Evolutionary conservation across 1,140 invertebrate genomes (phyloP).

Genomic region (Ctenoplectra terminalis): DNA sequence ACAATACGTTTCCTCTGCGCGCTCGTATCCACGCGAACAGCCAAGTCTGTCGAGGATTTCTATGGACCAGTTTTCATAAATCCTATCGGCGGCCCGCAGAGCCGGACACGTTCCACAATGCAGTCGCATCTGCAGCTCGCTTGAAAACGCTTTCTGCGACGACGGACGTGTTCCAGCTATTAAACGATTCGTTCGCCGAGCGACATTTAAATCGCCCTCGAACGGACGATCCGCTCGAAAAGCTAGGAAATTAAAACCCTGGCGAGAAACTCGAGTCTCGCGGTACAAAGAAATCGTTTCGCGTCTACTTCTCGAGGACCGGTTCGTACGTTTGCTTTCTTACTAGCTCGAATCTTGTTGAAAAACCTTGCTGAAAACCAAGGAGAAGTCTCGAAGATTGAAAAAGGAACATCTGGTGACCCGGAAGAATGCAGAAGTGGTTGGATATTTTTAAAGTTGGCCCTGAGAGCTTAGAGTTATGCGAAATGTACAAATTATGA

Average conservation of each 20-base stretch:
- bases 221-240: not conserved
- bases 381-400: not conserved
- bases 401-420: not conserved
- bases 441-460: slow-evolving; percentile 14
- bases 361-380: not conserved
- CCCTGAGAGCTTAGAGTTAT: not conserved
- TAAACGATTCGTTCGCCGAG: slow-evolving; percentile 5
- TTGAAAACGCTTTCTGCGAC: not conserved
- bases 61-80: slow-evolving; percentile 73
- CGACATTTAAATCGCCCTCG: slow-evolving; percentile 26
- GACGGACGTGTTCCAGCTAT: not conserved
- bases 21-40: slow-evolving; percentile 18
- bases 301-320: not conserved
- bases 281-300: not conserved
- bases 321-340: no score
- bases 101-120: slow-evolving; percentile 56
- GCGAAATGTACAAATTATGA: not conserved
- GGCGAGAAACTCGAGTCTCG: not conserved
- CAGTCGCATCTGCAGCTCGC: slow-evolving; percentile 3
- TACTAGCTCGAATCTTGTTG: not conserved
- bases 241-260: slow-evolving; percentile 1
- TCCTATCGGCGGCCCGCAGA: slow-evolving; percentile 70
- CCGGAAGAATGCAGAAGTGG: not conserved
- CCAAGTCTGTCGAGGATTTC: slow-evolving; percentile 62
- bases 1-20: slow-evolving; percentile 62